These are phyloP conservation scores for Chirona hameri DNA, from an alignment of 2,888 invertebrate species.

Conservation along the genomic window DNA sequence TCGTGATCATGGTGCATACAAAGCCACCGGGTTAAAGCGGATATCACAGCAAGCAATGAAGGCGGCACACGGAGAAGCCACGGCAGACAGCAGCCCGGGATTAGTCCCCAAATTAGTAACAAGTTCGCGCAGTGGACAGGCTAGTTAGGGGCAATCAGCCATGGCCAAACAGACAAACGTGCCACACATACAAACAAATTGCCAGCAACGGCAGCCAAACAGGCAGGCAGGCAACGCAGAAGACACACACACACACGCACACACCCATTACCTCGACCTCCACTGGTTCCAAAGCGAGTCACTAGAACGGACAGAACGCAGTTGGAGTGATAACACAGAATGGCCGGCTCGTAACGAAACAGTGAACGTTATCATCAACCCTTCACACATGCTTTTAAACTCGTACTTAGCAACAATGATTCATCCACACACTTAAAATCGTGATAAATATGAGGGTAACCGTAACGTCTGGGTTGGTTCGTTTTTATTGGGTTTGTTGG, in stretches of 20 bases:
- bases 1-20: too few species aligned
- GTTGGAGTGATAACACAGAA: background rate
- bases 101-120: too few species aligned
- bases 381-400: too few species aligned
- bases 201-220: background rate
- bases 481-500: background rate
- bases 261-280: slow-evolving; percentile 4
- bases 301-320: background rate
- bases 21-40: too few species aligned
- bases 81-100: too few species aligned
- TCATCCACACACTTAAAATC: background rate
- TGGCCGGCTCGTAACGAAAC: background rate
- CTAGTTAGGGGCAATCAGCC: too few species aligned
- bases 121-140: too few species aligned
- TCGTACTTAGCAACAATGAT: background rate
- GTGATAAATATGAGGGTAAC: background rate
- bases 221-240: background rate
- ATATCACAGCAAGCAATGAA: too few species aligned
- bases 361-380: background rate
- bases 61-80: too few species aligned
- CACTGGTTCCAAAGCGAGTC: background rate
- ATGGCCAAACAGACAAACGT: too few species aligned
- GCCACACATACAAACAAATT: background rate
- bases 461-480: background rate
- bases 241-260: background rate